Percentiles rank a stretch among this genome's conserved stretches.
Conservation (phyloP, 2,797 vertebrate species). For the Novumbra hubbsi region DNA sequence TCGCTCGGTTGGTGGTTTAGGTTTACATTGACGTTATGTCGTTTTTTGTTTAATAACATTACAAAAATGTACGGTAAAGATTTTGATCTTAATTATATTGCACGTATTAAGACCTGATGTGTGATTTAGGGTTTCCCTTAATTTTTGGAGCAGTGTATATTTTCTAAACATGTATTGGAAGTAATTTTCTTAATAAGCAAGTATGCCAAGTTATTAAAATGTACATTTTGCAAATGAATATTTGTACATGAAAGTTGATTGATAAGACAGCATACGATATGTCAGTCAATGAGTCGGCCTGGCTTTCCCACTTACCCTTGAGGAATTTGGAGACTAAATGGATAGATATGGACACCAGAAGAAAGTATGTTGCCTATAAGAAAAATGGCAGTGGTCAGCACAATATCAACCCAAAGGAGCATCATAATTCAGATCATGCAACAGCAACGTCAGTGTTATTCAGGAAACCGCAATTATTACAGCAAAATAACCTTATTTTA, state of each 20-base stretch:
- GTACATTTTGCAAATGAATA: not conserved
- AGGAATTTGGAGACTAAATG: slow-evolving; percentile 88
- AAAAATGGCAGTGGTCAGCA: slow-evolving; percentile 3
- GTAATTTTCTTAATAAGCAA: not conserved
- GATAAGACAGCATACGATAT: not conserved
- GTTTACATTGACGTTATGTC: no score
- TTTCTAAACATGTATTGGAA: not conserved
- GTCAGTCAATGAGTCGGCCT: not conserved
- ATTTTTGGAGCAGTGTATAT: not conserved
- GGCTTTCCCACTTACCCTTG: slow-evolving; percentile 77
- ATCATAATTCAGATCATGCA: not conserved
- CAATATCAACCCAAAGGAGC: not conserved
- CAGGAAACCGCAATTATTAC: no score
- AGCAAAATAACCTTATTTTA: no score
- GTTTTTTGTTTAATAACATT: no score
- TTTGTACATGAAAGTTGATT: not conserved
- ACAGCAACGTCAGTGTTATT: no score
- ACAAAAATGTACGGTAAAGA: no score
- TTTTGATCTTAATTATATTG: no score
- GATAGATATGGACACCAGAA: slow-evolving; percentile 85
- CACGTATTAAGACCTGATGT: no score
- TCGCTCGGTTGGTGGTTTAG: no score
- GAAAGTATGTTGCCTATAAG: slow-evolving; percentile 67
- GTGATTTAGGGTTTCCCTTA: no score
- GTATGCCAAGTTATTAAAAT: not conserved